phyloP scores from a whole-genome alignment of 2,888 invertebrate genomes.

The Nezara viridula region DNA sequence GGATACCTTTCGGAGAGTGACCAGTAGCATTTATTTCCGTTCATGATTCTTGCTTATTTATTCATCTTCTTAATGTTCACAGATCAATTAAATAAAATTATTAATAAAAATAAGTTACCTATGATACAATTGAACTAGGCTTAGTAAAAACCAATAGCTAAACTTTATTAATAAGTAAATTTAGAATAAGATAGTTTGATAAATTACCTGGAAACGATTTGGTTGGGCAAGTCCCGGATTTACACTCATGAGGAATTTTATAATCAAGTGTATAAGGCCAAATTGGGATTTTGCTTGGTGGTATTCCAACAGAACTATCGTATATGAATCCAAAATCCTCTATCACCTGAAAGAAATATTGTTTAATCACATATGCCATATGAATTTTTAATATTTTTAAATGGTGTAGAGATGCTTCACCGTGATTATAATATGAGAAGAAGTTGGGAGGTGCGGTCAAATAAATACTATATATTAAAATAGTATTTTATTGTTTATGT shows the following conservation, averaged over 20 bases:
- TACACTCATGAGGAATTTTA: conserved; percentile 93
- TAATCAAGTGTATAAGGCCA: conserved; percentile 97
- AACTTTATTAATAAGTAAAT: too few relatives aligned
- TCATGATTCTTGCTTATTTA: too few relatives aligned
- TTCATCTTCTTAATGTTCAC: too few relatives aligned
- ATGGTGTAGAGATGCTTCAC: too few relatives aligned
- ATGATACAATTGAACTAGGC: neutral
- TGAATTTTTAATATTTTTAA: neutral
- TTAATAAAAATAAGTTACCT: too few relatives aligned
- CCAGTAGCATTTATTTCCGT: too few relatives aligned
- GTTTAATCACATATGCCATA: neutral
- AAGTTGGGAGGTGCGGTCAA: too few relatives aligned
- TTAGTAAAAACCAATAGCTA: neutral
- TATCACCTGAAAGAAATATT: conserved; percentile 76
- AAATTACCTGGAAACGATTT: conserved; percentile 85
- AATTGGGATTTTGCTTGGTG: conserved; percentile 82
- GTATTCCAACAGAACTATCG: conserved; percentile 91
- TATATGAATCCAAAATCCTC: conserved; percentile 94
- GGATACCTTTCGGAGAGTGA: too few relatives aligned
- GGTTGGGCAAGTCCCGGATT: conserved; percentile 91
- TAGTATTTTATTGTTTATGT: too few relatives aligned
- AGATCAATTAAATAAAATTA: too few relatives aligned
- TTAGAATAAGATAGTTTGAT: neutral
- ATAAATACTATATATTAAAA: too few relatives aligned
- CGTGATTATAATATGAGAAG: too few relatives aligned